Evolutionary conservation across 1,140 invertebrate genomes (phyloP).

Genomic region (Lepidurus apus): DNA sequence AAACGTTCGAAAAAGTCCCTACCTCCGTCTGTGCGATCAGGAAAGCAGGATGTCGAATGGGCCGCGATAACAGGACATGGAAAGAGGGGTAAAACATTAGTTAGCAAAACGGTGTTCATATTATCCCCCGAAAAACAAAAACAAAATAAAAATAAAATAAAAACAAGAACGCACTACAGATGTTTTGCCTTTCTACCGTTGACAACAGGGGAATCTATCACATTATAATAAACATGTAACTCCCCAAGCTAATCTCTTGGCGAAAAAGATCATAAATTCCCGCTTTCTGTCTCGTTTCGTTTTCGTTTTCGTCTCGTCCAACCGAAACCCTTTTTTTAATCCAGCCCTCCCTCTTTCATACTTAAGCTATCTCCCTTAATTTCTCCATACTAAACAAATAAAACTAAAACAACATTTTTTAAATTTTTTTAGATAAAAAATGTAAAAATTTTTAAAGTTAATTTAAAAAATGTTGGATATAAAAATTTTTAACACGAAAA

Average conservation of each 20-base stretch:
- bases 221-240: not conserved
- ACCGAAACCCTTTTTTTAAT: no score
- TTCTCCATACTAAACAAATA: not conserved
- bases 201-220: not conserved
- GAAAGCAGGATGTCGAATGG: conserved; percentile 17
- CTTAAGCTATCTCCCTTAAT: not conserved
- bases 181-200: not conserved
- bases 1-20: not conserved
- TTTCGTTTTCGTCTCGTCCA: no score
- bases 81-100: conserved; percentile 6
- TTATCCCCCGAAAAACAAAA: no score
- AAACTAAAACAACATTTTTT: no score
- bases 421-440: no score
- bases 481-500: no score
- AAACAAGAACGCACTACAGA: not conserved
- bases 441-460: no score
- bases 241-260: no score
- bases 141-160: not conserved
- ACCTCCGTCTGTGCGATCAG: conserved; percentile 13
- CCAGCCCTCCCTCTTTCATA: no score
- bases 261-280: no score
- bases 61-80: conserved; percentile 12
- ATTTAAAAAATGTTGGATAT: no score
- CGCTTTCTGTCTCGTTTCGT: no score
- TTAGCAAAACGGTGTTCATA: not conserved